A percentile compares a stretch with the other conserved stretches of the same genome.
Conservation (phyloP, 1,140 invertebrate genomes). For the Oncopodura yosiiana region DNA sequence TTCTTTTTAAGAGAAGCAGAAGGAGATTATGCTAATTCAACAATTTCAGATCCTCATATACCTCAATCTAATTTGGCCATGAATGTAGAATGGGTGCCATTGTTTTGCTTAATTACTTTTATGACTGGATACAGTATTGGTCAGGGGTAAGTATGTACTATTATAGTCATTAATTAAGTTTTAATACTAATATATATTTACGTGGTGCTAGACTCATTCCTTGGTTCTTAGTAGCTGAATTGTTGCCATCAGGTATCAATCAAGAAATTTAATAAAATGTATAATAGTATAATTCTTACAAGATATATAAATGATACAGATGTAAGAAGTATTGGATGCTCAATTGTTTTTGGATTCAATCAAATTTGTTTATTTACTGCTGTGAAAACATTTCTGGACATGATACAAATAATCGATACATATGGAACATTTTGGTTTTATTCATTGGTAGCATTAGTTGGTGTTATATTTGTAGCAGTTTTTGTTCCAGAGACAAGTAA, state of each 20-base stretch:
- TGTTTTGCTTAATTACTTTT: conserved; percentile 33
- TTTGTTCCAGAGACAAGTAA: conserved; percentile 62
- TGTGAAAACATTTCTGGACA: conserved; percentile 58
- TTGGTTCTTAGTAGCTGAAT: conserved; percentile 11
- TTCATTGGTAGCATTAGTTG: conserved; percentile 52
- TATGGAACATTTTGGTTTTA: conserved; percentile 62
- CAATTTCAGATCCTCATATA: conserved; percentile 6
- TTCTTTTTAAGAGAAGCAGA: conserved; percentile 34
- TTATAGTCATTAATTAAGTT: neutral
- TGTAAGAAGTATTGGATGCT: neutral
- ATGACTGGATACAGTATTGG: conserved; percentile 33
- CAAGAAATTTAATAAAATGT: neutral
- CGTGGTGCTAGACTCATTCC: conserved; percentile 4
- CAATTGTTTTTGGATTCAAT: conserved; percentile 41
- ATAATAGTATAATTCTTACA: neutral
- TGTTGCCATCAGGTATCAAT: conserved; percentile 9
- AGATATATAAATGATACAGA: too few relatives aligned
- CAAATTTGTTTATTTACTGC: conserved; percentile 62
- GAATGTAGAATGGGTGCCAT: conserved; percentile 35
- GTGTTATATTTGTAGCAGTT: conserved; percentile 55
- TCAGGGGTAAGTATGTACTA: conserved; percentile 28
- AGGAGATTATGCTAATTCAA: conserved; percentile 12
- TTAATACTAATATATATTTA: neutral
- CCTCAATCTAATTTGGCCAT: neutral
- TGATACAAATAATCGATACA: conserved; percentile 48